Conservation (phyloP, 2,888 invertebrate genomes). For the Hydrotaea cyrtoneurina region DNA sequence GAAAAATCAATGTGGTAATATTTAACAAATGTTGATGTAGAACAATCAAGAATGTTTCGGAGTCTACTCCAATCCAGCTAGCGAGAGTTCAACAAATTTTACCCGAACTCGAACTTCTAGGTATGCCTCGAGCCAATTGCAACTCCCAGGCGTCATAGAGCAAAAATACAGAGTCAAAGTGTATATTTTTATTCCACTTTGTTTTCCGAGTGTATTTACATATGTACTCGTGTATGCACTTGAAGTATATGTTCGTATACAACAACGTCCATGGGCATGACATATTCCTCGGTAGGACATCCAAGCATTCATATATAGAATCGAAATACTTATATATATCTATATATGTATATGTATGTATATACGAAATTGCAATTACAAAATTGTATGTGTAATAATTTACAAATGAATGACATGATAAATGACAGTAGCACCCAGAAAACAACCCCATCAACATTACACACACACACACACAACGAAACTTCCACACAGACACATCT, state of each 20-base stretch:
- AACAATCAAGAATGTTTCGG: neutral
- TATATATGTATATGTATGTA: slow-evolving; percentile 31
- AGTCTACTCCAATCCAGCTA: no score
- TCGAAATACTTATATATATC: slow-evolving; percentile 66
- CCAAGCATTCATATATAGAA: neutral
- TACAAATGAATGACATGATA: slow-evolving; percentile 66
- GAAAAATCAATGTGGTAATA: no score
- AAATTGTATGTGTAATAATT: slow-evolving; percentile 65
- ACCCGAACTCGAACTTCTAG: no score
- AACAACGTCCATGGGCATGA: neutral
- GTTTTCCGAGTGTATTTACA: no score
- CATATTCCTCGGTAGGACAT: slow-evolving; percentile 12
- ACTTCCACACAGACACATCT: neutral
- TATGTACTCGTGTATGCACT: no score
- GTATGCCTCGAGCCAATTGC: no score
- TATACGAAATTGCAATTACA: slow-evolving; percentile 64
- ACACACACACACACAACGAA: neutral
- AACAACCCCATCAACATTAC: slow-evolving; percentile 30
- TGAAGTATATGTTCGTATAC: neutral
- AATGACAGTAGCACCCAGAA: slow-evolving; percentile 56
- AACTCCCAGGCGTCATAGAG: no score
- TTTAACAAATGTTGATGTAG: no score
- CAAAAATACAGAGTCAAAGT: no score
- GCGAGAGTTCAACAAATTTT: no score
- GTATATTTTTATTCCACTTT: no score